These are phyloP conservation scores for Battus philenor DNA, from an alignment of 1,140 invertebrate species.

Conservation along the genomic window DNA sequence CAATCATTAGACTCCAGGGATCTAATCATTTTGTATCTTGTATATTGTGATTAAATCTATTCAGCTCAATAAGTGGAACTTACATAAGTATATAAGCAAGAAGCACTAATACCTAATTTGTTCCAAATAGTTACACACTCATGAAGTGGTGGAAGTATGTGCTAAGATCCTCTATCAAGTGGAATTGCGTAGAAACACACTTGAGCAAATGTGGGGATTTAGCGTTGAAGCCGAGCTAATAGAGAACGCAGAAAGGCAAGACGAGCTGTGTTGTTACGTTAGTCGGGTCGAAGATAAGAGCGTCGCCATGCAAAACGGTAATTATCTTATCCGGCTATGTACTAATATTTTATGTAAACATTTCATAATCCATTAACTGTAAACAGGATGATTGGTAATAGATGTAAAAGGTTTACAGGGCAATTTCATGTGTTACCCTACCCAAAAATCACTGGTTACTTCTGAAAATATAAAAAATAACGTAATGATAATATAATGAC, in stretches of 20 bases:
- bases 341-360: no score
- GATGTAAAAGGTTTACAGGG: no score
- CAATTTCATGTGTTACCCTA: no score
- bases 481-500: no score
- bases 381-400: no score
- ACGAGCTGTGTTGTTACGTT: conserved; percentile 97
- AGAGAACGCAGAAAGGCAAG: conserved; percentile 95
- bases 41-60: conserved; percentile 1
- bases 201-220: conserved; percentile 98
- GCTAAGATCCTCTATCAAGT: conserved; percentile 98
- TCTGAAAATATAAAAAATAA: no score
- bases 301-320: conserved; percentile 96
- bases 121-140: conserved; percentile 93
- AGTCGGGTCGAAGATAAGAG: conserved; percentile 96
- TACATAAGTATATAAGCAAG: no score
- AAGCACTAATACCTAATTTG: no score
- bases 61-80: background rate
- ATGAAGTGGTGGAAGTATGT: conserved; percentile 97
- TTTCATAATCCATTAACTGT: no score
- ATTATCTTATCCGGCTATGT: conserved; percentile 24
- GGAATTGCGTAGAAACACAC: conserved; percentile 89
- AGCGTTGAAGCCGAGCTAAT: conserved; percentile 97
- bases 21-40: no score
- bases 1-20: conserved; percentile 11
- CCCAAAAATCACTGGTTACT: no score